phyloP scores from a whole-genome alignment of 2,888 invertebrate genomes.

The Stegophylla sp. region DNA sequence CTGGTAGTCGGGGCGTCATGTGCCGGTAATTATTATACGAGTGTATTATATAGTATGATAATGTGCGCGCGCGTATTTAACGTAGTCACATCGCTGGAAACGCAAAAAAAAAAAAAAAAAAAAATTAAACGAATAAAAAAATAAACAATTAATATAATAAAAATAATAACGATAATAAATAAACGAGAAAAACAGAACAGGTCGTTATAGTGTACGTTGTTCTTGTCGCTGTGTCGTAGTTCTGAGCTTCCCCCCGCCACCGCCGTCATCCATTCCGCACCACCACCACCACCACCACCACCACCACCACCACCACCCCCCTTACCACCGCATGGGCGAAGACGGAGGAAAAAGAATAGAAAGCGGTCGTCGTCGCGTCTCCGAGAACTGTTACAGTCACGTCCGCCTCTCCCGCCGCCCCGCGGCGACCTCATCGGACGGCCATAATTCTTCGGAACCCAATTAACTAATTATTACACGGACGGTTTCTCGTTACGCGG shows the following conservation, averaged over 20 bases:
- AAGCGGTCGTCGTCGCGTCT: not conserved
- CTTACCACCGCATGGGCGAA: too few species aligned
- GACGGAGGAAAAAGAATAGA: too few species aligned
- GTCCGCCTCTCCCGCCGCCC: too few species aligned
- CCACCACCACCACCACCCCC: not conserved
- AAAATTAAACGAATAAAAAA: not conserved
- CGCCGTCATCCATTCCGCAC: not conserved
- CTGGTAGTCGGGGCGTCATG: too few species aligned
- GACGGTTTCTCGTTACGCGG: slow-evolving; percentile 49
- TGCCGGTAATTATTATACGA: too few species aligned
- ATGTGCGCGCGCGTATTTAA: too few species aligned
- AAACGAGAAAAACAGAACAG: slow-evolving; percentile 3
- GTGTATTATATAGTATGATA: too few species aligned
- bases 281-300: not conserved
- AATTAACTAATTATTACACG: slow-evolving; percentile 57
- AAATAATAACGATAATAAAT: not conserved
- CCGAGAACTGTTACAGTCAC: not conserved
- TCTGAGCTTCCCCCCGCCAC: not conserved
- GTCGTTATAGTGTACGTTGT: slow-evolving; percentile 31
- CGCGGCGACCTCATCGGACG: too few species aligned
- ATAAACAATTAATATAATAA: too few species aligned
- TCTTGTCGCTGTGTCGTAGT: not conserved
- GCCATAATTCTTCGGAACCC: slow-evolving; percentile 52
- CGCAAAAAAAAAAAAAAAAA: too few species aligned
- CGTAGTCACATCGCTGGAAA: not conserved